Evolutionary conservation across 2,888 invertebrate genomes (phyloP), one percentile per base, ranked within the genome.

Genomic region (Acrobasis suavella): DNA sequence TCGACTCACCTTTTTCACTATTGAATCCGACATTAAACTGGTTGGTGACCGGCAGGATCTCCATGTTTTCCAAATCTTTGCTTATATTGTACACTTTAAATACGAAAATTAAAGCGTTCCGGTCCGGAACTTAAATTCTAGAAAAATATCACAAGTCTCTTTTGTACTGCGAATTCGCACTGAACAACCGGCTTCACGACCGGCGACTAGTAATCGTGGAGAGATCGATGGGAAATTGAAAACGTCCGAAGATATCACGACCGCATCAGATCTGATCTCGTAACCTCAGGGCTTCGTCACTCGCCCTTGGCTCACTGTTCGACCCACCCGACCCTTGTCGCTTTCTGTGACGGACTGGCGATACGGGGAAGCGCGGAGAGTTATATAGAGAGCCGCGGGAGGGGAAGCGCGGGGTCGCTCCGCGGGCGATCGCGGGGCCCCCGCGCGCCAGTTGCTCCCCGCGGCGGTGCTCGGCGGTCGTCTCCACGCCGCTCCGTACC

Each of bases 11-110:
- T 95, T 95, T 95, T 85, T 94, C 94, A 90, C 94, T 95, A 90
- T 94, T 95, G 93, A 96, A 96, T 93, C 95, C 95, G 85, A 95
- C 95, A 88, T 94, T 94, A 89, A 95, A 94, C 91, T 94, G 94
- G 93, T 94, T 96, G 87, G 95, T 95, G 86, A 96, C 95, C 86
- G 96, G 95, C 87, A 96, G 94, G 89, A 96, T 95, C 94, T 96
- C 96, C 96, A 96, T 96, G 87, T 94, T 94, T 81, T 92, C 89
- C 90, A 90, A 90, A 90, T 91, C 84, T 85, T 92, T 89, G 90
- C 91, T 91, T 90, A 91, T 91, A 87, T 91, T 91, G 92, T 91
- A 91, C 92, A 93, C 92, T 91, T 92, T 90, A 79, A 83, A 80
- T 82, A 82, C 81, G 77, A 85, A 86, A 85, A 80, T 81, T 81